Base-by-base conservation (phyloP, 1,140 invertebrate genomes). In the Drosophila mayri region DNA sequence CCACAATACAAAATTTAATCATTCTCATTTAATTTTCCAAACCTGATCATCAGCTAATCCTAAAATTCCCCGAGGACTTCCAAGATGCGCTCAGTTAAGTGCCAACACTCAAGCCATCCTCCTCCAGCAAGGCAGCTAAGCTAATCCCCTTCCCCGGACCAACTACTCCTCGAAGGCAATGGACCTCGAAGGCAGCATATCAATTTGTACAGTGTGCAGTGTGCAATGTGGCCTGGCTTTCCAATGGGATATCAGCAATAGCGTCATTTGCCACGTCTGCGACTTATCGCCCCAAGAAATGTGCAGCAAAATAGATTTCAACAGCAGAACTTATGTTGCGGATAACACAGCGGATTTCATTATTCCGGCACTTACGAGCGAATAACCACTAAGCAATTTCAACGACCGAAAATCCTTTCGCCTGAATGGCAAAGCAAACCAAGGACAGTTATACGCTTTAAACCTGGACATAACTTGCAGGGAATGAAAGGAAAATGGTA, bases 271-370 rank as follows among this genome's bases (percentile, higher is more conserved):
- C 81, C 78, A 88, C 79, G 85, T 88, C 85, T 88, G 85, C 85
- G 81, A 88, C 85, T 88, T 88, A 88, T 88, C 85, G 85, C 84
- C 84, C 63, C 74, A 75, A 88, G 85, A 90, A 90, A 90, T 90
- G 81, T 77, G 76, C 85, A 85, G 73, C 77, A 71, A 90, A 90
- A 90, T 84, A 74, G 84, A 87, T 86, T 86, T 82, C 74, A 61
- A 75, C 28, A 38, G 37, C 46, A 52, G 25, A 32, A 84, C 85
- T 85, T 88, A 85, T 88, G 85, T 88, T 84, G 74, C 85, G 85
- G 70, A 88, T 88, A 88, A 90, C 85, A 78, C 85, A 79, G 75
- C 65, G 83, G 86, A 88, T 88, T 88, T 90, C 81, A 88, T 88
- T 88, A 85, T 88, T 88, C 90, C 81, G 86, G 85, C 85, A 90